Evolutionary conservation across 2,113 vertebrate species (phyloP).

Genomic region (Promerops cafer): DNA sequence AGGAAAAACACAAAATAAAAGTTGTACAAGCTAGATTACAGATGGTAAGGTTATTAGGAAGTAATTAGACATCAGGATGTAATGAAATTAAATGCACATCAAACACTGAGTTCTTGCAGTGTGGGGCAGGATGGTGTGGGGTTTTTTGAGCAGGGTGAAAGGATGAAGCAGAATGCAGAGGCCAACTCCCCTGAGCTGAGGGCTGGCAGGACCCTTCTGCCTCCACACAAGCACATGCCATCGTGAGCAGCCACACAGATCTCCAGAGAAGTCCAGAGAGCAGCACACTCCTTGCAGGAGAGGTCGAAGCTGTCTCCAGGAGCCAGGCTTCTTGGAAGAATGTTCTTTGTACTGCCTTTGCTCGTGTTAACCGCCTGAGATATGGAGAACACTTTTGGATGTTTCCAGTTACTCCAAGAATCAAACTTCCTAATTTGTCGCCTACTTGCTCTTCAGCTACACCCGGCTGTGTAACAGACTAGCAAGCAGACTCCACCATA

Average conservation of each 20-base stretch:
- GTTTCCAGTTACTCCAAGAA: neutral
- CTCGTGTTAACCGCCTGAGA: neutral
- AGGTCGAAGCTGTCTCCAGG: neutral
- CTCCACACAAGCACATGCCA: neutral
- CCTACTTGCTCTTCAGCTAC: neutral
- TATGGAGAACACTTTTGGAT: neutral
- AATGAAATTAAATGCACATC: neutral
- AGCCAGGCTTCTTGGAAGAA: neutral
- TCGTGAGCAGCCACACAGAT: neutral
- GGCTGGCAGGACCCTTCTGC: neutral
- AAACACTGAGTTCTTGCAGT: rapidly evolving
- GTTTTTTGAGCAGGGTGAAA: neutral
- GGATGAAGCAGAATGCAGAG: neutral
- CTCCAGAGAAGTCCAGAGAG: neutral
- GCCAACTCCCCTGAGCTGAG: neutral
- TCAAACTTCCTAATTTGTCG: constrained; percentile 1
- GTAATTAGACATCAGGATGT: neutral
- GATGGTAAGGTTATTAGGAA: neutral
- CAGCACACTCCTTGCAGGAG: neutral
- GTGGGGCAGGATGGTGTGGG: rapidly evolving
- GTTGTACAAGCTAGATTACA: neutral
- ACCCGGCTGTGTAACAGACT: constrained; percentile 30
- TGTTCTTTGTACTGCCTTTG: neutral
- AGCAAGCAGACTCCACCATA: neutral
- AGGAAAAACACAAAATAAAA: neutral